Base-by-base conservation (phyloP, 2,888 invertebrate species). In the Sylvicola cinctus region DNA sequence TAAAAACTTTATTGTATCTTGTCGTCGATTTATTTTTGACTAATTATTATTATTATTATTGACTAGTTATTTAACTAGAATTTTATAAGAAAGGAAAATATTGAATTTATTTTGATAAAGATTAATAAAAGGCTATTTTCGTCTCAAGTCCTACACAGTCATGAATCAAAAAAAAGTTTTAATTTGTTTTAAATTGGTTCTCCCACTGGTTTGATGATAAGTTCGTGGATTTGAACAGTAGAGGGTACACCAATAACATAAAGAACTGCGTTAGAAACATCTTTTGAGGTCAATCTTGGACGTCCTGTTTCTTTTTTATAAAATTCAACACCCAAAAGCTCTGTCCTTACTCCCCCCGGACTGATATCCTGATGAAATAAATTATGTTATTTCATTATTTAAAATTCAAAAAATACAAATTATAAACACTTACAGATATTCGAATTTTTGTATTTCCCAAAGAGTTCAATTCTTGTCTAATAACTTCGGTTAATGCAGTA, bases 401-500 rank as follows among this genome's bases (percentile, higher is more conserved):
- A 5, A 13, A 8, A 27, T 6, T 12, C 13, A 12, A 16, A 30
- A n/a, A 23, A 7, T 16, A 27, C 3, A 4, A 17, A 20, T 8
- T 8, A 32, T 16, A 3, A 32, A 16, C n/a, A 50, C 50, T 42
- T 25, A 54, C 54, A 36, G 54, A 48, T 2, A 53, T 43, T 41
- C 49, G 49, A 3, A 52, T 47, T 32, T 50, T 42, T 4, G 46
- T 46, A 29, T 41, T 39, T 2, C 45, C 34, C 20, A 51, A 33
- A 4, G 41, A 43, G 6, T 46, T 43, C 32, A 58, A 45, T 44
- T 58, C 57, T 32, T 55, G 50, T 4, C 57, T 48, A 36, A 50
- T 48, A 15, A 47, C 44, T 39, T 55, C 55, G 1, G 50, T 47
- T 13, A 55, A 41, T 1, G 57, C 55, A 1, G 52, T 55, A 1